Evolutionary conservation across 2,888 invertebrate species (phyloP), one percentile per base, ranked within the genome.

Genomic region (Morpho deidamia): DNA sequence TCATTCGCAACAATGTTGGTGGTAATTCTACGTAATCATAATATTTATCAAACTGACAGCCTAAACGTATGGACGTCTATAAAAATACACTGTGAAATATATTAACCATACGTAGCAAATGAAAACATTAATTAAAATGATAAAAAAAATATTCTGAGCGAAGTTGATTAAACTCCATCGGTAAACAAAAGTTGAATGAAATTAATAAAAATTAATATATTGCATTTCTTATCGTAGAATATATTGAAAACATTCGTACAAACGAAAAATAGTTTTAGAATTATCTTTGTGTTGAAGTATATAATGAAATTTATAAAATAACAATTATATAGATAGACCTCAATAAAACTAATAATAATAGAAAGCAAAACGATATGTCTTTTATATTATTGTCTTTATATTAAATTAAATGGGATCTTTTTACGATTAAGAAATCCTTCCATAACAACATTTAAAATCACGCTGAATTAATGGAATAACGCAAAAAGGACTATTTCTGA

Each of bases 141-240:
- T 76, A 71, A 66, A 62, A 60, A 48, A 51, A 55, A 5, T 23
- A 23, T 23, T 23, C 46, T 58, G 59, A 66, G 60, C 69, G 67
- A 61, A 63, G 50, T 32, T 55, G 60, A 58, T 57, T 56, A 51
- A 49, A 43, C 60, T 51, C 55, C 51, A 69, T 73, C 72, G 56
- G 64, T 75, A 83, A 84, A 84, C 81, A 83, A 72, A 75, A 73
- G 72, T 72, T 71, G 70, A 69, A 76, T 70, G 69, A 56, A 75
- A 73, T 78, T 74, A 78, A 78, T 79, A 74, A 79, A 74, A 72
- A 72, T 61, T 74, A 71, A 81, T 72, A 78, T 75, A 77, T 78
- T 76, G 66, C 67, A 59, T 59, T 11, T 23, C 35, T 49, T 49
- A 49, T 49, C 49, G 23, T 61, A 55, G 23, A 23, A 23, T 48